Percentiles rank a stretch among this genome's conserved stretches.
Conservation (phyloP, 2,113 vertebrate genomes). For the Picathartes gymnocephalus region DNA sequence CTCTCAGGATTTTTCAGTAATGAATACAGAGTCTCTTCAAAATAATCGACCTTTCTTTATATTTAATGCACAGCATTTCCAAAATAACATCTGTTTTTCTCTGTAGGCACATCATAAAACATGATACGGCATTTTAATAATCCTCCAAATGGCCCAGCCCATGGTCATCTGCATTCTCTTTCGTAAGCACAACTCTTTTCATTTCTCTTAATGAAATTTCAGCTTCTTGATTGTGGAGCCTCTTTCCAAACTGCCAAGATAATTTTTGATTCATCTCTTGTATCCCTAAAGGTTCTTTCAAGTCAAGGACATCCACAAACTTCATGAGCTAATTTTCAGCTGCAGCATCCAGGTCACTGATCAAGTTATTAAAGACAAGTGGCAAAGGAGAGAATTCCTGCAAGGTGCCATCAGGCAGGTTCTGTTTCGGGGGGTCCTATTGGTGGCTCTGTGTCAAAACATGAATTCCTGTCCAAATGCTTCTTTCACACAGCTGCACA, state of each 20-base stretch:
- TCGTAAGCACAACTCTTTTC: not conserved
- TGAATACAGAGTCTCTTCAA: not conserved
- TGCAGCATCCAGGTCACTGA: not conserved
- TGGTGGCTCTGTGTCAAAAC: not conserved
- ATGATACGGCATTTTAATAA: not conserved
- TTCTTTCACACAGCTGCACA: not conserved
- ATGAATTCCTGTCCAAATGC: not conserved
- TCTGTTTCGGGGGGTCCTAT: not conserved
- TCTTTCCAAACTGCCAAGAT: not conserved
- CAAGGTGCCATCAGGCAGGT: not conserved
- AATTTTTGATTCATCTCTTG: not conserved
- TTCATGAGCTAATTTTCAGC: not conserved
- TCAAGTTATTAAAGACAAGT: not conserved
- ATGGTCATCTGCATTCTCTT: not conserved
- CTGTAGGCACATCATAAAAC: not conserved
- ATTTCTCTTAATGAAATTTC: not conserved
- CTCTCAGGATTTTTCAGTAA: not conserved
- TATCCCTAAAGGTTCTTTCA: not conserved
- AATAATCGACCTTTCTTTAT: not conserved
- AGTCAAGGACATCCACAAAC: not conserved
- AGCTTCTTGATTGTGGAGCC: not conserved
- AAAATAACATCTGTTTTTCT: not conserved
- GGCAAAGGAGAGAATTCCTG: not conserved
- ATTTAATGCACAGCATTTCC: not conserved
- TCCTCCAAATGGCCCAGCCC: not conserved